These are phyloP conservation scores for Drosophila testacea DNA, from an alignment of 2,888 invertebrate genomes.

Conservation along the genomic window DNA sequence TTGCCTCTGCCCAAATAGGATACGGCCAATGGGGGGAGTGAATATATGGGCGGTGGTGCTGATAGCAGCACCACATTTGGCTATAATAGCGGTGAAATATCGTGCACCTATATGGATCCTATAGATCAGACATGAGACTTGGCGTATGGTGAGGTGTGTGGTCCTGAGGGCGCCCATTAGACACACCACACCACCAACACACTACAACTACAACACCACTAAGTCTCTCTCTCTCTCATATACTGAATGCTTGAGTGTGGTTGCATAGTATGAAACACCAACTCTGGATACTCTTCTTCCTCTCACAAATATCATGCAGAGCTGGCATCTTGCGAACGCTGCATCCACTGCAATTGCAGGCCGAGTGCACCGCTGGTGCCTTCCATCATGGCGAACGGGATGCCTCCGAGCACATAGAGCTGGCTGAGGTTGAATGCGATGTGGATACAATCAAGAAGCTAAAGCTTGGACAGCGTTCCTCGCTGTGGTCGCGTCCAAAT, in stretches of 20 bases:
- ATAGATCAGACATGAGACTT: slow-evolving; percentile 83
- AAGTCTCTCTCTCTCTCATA: slow-evolving; percentile 58
- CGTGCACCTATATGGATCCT: slow-evolving; percentile 83
- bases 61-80: slow-evolving; percentile 69
- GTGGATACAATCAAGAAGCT: slow-evolving; percentile 91
- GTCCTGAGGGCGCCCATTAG: slow-evolving; percentile 74
- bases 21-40: slow-evolving; percentile 83
- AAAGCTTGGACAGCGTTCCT: slow-evolving; percentile 89
- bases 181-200: slow-evolving; percentile 36
- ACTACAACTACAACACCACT: slow-evolving; percentile 62
- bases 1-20: slow-evolving; percentile 85
- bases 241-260: slow-evolving; percentile 66
- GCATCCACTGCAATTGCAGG: slow-evolving; percentile 87
- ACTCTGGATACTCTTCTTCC: slow-evolving; percentile 70
- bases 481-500: slow-evolving; percentile 89
- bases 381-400: slow-evolving; percentile 77
- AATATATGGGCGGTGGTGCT: slow-evolving; percentile 54
- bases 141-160: slow-evolving; percentile 77
- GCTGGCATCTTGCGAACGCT: slow-evolving; percentile 87
- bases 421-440: slow-evolving; percentile 90
- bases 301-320: slow-evolving; percentile 65
- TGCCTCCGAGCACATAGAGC: slow-evolving; percentile 86
- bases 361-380: slow-evolving; percentile 79
- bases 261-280: slow-evolving; percentile 57
- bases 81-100: slow-evolving; percentile 82